Evolutionary conservation across 2,888 invertebrate species (phyloP).

Genomic region (Melinaea menophilus): DNA sequence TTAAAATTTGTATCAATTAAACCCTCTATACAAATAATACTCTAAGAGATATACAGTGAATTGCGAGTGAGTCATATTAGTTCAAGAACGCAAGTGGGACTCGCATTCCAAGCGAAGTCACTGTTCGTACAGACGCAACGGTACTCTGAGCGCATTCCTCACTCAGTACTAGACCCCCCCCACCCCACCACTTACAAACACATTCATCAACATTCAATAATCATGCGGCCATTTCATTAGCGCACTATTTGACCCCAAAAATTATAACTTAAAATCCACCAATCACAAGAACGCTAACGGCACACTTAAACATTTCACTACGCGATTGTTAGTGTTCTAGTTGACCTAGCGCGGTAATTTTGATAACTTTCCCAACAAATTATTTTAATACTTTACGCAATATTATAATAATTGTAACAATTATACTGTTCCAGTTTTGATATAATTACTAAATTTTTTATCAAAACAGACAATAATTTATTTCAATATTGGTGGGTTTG

Average conservation of each 20-base stretch:
- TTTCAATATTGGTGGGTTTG: conserved; percentile 2
- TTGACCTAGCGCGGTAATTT: too few relatives aligned
- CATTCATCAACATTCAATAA: conserved; percentile 38
- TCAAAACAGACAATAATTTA: not conserved
- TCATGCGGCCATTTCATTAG: too few relatives aligned
- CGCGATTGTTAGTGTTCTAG: too few relatives aligned
- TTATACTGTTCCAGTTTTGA: too few relatives aligned
- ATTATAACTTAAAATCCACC: too few relatives aligned
- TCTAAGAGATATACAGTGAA: conserved; percentile 31
- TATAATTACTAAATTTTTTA: not conserved
- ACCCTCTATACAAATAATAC: not conserved
- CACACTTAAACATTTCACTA: too few relatives aligned
- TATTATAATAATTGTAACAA: too few relatives aligned
- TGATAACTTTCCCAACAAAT: too few relatives aligned
- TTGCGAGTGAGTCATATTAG: conserved; percentile 63
- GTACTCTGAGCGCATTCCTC: conserved; percentile 73
- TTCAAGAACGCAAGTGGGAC: conserved; percentile 66
- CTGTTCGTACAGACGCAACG: conserved; percentile 62
- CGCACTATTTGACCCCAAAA: too few relatives aligned
- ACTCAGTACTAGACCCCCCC: conserved; percentile 62
- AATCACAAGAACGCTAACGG: too few relatives aligned
- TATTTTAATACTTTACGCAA: too few relatives aligned
- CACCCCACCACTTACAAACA: conserved; percentile 39
- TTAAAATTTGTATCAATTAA: too few relatives aligned
- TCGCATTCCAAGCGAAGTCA: conserved; percentile 63